phyloP scores from a whole-genome alignment of 2,888 invertebrate species.

The Camponotus fellah region DNA sequence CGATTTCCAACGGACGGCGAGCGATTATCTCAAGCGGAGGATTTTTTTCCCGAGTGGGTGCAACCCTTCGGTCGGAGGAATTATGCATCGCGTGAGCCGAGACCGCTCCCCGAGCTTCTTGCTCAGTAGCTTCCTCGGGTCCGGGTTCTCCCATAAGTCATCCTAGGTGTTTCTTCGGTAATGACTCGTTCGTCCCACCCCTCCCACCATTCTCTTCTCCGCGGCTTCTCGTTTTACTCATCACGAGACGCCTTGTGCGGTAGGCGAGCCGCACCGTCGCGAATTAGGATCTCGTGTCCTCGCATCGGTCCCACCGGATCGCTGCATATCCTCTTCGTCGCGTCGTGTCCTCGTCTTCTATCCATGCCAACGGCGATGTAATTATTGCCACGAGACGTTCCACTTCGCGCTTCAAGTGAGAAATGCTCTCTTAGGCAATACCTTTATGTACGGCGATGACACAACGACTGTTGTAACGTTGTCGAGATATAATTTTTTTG shows the following conservation, averaged over 20 bases:
- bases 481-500: conserved; percentile 1
- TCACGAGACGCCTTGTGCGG: conserved; percentile 61
- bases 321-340: conserved; percentile 29
- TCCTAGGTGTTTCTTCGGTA: conserved; percentile 82
- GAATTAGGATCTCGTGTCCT: conserved; percentile 67
- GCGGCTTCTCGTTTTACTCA: conserved; percentile 83
- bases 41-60: conserved; percentile 8
- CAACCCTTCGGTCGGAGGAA: conserved; percentile 56
- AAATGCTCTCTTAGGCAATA: conserved; percentile 20
- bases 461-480: conserved; percentile 35
- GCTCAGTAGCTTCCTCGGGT: conserved; percentile 54
- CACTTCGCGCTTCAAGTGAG: conserved; percentile 33
- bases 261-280: conserved; percentile 65
- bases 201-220: conserved; percentile 60
- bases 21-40: neutral
- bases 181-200: conserved; percentile 74
- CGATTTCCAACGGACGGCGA: neutral
- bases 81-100: conserved; percentile 77
- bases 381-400: conserved; percentile 55
- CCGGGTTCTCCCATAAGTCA: conserved; percentile 79
- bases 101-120: conserved; percentile 70
- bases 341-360: conserved; percentile 33
- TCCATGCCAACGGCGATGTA: conserved; percentile 31
- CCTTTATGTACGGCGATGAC: conserved; percentile 38
- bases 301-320: conserved; percentile 29